Evolutionary conservation across 2,113 vertebrate species (phyloP), one percentile per base, ranked within the genome.

Genomic region (Gymnorhina tibicen): DNA sequence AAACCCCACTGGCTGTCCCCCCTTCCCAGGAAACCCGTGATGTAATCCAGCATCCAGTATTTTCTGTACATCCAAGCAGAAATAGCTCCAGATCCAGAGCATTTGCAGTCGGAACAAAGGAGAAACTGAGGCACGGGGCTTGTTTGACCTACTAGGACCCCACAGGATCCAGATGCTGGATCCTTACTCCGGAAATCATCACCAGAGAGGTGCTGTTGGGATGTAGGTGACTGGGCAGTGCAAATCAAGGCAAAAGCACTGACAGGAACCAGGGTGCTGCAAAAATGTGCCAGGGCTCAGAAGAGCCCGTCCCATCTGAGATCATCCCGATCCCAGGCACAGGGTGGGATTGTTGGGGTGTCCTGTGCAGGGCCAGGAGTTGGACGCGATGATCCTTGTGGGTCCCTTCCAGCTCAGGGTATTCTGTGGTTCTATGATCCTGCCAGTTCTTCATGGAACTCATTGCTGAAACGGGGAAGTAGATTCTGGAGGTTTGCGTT

Each of bases 261-360:
- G 9, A 9, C 17, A 85, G 53, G 46, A 77, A 6, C 10, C 27
- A 49, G 17, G 20, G 26, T 53, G 50, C 30, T 81, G 30, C 27
- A 47, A 53, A 78, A 82, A 50, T 12, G 6, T 30, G 24, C 20
- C 10, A 4, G 46, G 55, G 23, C 33, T 73, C 63, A 39, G 64
- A 33, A 53, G 30, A 28, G 9, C 20, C 88, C 1, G 0, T 56
- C 41, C 0, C 0, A 28, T 15, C 44, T 0, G 2, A 27, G 44
- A 18, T 23, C 18, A 64, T 30, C 42, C 46, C 2, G 0, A 3
- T 14, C 24, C 42, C 49, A 32, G 56, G 41, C 20, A 32, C n/a
- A 17, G 35, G 7, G 9, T 52, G 52, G 60, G 33, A n/a, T 30
- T 39, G 13, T 15, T 60, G 77, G 53, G 16, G 19, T 59, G 46